phyloP scores from a whole-genome alignment of 2,113 vertebrate genomes.

The Perca flavescens region DNA sequence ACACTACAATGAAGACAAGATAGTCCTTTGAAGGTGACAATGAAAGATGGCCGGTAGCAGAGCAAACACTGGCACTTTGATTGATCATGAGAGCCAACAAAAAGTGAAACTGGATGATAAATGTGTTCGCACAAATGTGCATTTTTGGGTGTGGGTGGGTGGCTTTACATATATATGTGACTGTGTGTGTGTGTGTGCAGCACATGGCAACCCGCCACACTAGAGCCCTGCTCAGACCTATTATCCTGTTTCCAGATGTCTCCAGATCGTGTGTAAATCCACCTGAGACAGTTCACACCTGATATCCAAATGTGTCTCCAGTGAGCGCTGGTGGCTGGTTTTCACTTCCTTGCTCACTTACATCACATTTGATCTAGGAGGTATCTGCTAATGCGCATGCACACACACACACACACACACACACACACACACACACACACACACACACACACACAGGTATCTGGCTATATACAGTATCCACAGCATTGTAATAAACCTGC shows the following conservation, averaged over 20 bases:
- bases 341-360: neutral
- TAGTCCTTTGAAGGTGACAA: slow-evolving; percentile 55
- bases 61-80: slow-evolving; percentile 52
- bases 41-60: slow-evolving; percentile 44
- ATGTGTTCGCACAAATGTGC: slow-evolving; percentile 53
- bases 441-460: no score
- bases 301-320: slow-evolving; percentile 34
- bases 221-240: slow-evolving; percentile 10
- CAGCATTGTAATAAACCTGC: no score
- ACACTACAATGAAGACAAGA: slow-evolving; percentile 23
- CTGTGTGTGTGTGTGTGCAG: neutral
- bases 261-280: slow-evolving; percentile 22
- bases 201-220: neutral
- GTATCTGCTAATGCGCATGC: neutral
- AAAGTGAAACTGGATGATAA: slow-evolving; percentile 60
- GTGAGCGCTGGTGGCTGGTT: neutral
- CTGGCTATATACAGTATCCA: no score
- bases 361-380: neutral
- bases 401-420: no score
- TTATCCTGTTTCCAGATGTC: slow-evolving; percentile 11
- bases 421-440: no score
- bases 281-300: slow-evolving; percentile 41
- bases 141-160: slow-evolving; percentile 41
- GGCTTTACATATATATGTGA: slow-evolving; percentile 40
- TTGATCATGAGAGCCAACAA: slow-evolving; percentile 45